Evolutionary conservation across 2,797 vertebrate species (phyloP).

Genomic region (Megalops cyprinoides): DNA sequence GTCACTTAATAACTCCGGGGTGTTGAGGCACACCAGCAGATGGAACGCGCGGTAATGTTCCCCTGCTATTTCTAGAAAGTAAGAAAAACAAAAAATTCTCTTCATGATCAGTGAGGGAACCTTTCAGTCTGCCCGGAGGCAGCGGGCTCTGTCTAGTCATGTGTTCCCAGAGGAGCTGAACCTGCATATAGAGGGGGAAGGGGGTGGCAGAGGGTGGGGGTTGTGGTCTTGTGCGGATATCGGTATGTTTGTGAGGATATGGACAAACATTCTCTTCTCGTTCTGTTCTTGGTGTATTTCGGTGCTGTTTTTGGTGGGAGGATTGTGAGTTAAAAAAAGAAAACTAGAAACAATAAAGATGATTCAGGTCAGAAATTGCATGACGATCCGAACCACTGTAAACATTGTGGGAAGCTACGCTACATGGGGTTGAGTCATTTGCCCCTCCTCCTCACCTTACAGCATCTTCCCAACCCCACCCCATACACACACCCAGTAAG

Average conservation of each 20-base stretch:
- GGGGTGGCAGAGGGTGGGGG: too few species aligned
- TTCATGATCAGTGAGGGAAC: conserved; percentile 48
- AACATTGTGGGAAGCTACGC: too few species aligned
- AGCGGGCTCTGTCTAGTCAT: conserved; percentile 35
- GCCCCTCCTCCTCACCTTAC: too few species aligned
- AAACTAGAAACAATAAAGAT: too few species aligned
- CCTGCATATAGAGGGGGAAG: conserved; percentile 16
- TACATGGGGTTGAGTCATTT: too few species aligned
- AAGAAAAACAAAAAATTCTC: background rate
- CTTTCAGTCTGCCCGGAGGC: conserved; percentile 38
- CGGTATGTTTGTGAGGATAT: conserved; percentile 18
- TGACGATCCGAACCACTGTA: too few species aligned
- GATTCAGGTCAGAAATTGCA: too few species aligned
- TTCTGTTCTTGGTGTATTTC: background rate
- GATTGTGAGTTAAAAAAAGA: too few species aligned
- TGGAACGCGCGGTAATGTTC: background rate
- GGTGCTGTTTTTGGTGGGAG: too few species aligned
- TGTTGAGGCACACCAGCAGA: background rate
- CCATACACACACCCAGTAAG: too few species aligned
- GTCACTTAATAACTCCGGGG: conserved; percentile 23
- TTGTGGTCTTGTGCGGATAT: background rate
- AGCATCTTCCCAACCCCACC: too few species aligned
- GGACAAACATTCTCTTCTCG: background rate
- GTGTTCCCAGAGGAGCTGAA: conserved; percentile 46
- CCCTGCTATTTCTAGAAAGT: conserved; percentile 9